A percentile compares a stretch with the other conserved stretches of the same genome.
phyloP scores from a whole-genome alignment of 2,113 vertebrate genomes.

The Isurus oxyrinchus region DNA sequence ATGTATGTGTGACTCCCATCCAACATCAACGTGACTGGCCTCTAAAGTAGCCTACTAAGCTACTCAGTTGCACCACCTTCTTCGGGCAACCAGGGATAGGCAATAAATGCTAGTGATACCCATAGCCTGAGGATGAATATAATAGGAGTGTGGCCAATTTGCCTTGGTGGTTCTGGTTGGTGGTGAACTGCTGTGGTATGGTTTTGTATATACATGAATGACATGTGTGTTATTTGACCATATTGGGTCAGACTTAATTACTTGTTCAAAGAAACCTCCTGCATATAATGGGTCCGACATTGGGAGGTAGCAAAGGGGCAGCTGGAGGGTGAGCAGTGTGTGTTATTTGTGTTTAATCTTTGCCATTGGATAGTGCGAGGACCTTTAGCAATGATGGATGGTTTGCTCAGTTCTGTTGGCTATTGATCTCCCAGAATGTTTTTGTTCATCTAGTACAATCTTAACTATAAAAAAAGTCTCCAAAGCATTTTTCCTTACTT shows the following conservation, averaged over 20 bases:
- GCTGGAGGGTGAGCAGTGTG: not conserved
- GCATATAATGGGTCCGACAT: not conserved
- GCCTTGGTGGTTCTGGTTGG: too few species aligned
- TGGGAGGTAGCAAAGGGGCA: not conserved
- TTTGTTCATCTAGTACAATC: not conserved
- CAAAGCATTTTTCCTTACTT: not conserved
- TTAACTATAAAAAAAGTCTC: not conserved
- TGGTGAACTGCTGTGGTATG: too few species aligned
- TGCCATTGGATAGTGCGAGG: not conserved
- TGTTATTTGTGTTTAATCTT: not conserved
- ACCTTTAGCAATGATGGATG: not conserved
- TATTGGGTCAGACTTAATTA: not conserved
- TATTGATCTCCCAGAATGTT: not conserved
- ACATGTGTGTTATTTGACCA: too few species aligned
- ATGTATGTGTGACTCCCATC: too few species aligned
- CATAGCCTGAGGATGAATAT: too few species aligned
- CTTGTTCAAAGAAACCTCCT: not conserved
- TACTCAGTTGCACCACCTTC: too few species aligned
- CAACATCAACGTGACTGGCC: too few species aligned
- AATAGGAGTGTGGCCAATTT: too few species aligned
- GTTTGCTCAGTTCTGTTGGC: not conserved
- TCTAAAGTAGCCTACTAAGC: too few species aligned
- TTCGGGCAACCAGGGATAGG: too few species aligned
- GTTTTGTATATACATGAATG: too few species aligned
- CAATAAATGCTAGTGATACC: too few species aligned